A percentile compares a stretch with the other conserved stretches of the same genome.
Conservation (phyloP, 2,797 vertebrate species). For the Pangasius macronema region DNA sequence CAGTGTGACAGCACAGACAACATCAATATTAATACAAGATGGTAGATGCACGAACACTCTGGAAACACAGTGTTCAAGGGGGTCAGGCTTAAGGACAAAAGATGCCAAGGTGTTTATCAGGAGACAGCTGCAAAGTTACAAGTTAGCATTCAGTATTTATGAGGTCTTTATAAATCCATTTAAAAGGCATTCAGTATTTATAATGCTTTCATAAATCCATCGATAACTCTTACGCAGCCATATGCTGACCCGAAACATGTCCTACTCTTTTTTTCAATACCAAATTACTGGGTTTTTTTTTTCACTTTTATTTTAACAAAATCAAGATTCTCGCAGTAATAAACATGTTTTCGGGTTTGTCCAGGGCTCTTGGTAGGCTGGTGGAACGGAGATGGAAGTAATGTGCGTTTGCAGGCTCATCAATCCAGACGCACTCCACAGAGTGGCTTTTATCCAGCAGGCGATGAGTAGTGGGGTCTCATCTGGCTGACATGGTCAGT, state of each 20-base stretch:
- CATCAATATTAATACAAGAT: slow-evolving; percentile 48
- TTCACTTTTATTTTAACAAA: neutral
- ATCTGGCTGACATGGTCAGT: slow-evolving; percentile 37
- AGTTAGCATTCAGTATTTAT: slow-evolving; percentile 29
- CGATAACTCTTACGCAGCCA: neutral
- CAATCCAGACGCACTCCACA: neutral
- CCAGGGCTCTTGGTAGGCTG: neutral
- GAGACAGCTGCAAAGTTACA: slow-evolving; percentile 1
- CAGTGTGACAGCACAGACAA: slow-evolving; percentile 36
- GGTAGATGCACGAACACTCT: neutral
- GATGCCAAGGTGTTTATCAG: slow-evolving; percentile 31
- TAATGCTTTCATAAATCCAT: slow-evolving; percentile 24
- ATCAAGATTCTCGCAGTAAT: neutral
- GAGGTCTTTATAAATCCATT: slow-evolving; percentile 15
- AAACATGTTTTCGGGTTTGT: neutral
- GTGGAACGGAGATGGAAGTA: neutral
- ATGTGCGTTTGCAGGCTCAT: neutral
- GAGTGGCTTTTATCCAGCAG: slow-evolving; percentile 13
- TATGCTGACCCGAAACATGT: neutral
- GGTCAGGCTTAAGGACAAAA: slow-evolving; percentile 42
- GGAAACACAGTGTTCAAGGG: slow-evolving; percentile 7
- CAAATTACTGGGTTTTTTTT: neutral
- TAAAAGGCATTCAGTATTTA: slow-evolving; percentile 30
- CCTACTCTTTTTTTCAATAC: neutral
- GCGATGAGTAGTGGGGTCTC: slow-evolving; percentile 8